Base-by-base conservation (phyloP, 2,888 invertebrate species). In the Dynastes tityus region DNA sequence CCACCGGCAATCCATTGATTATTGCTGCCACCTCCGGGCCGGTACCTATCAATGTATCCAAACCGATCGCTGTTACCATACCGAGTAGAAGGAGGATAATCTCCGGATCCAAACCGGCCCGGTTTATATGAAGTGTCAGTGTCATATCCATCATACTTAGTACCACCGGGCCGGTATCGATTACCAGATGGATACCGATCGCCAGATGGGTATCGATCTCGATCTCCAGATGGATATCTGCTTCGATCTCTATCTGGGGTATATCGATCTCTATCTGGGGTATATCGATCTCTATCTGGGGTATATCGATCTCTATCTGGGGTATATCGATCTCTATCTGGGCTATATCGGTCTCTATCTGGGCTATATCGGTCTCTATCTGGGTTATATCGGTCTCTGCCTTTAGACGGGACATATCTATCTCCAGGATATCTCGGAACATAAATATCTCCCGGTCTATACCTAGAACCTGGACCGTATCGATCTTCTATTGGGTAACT, bases 311-410 rank as follows among this genome's bases (percentile, higher is more conserved):
- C 81, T 40, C 84, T 83, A 49, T 80, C 64, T 51, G 70, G 70
- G 22, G 32, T 16, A 82, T 70, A 73, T 53, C 78, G 79, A 77
- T 78, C 78, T 55, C 61, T 58, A 9, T 63, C 27, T 11, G 78
- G 71, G 55, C 74, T 8, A 45, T 45, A 45, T 45, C 45, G 45
- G 8, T 86, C 87, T 27, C 86, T 85, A 75, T 88, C 88, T 9
- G 45, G 45, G 64, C 91, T 90, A 82, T 90, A 91, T 90, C 84
- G 90, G 45, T 74, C 74, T 29, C 78, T 51, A 11, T 65, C 64
- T 40, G 45, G 45, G 45, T 0, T 45, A 45, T 8, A 45, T 45
- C 45, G 61, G 45, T 78, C 63, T 40, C 40, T 65, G 32, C 65
- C 78, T 29, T 45, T 58, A 4, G 51, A 40, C 9, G 70, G 70